Evolutionary conservation across 2,113 vertebrate genomes (phyloP).

Genomic region (Trichechus manatus): DNA sequence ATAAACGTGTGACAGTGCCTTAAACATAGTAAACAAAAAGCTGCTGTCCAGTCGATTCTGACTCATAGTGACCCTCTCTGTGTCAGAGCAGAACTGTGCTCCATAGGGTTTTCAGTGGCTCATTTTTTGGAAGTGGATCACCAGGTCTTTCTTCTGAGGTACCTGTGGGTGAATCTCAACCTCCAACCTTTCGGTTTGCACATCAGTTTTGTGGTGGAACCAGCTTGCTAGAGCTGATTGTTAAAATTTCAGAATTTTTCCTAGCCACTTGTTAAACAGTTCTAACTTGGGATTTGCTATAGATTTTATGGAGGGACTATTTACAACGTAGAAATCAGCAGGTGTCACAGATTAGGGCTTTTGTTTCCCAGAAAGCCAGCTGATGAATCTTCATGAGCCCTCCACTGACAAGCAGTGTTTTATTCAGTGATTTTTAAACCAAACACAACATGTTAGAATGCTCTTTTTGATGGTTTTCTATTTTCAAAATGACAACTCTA

Average conservation of each 20-base stretch:
- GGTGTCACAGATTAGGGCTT: not conserved
- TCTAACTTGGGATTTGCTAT: not conserved
- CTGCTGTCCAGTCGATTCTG: no score
- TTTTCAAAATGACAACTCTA: not conserved
- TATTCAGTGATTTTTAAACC: no score
- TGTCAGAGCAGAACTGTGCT: no score
- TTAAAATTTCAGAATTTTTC: slow-evolving; percentile 36
- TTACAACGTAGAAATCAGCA: not conserved
- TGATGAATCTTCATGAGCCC: not conserved
- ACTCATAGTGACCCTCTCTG: no score
- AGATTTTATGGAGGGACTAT: not conserved
- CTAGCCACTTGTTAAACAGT: not conserved
- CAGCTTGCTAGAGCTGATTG: not conserved
- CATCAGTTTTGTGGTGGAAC: not conserved
- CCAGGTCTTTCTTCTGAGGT: no score
- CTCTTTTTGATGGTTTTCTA: not conserved
- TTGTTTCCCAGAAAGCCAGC: not conserved
- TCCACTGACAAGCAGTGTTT: not conserved
- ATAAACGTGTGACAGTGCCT: not conserved
- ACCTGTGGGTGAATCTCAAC: not conserved
- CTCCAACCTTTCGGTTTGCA: no score
- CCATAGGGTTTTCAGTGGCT: no score
- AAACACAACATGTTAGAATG: not conserved
- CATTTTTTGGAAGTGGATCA: no score
- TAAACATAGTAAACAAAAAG: not conserved